A percentile compares a stretch with the other conserved stretches of the same genome.
These are phyloP conservation scores for Noturus placidus DNA, from an alignment of 2,113 vertebrate species.

Conservation along the genomic window DNA sequence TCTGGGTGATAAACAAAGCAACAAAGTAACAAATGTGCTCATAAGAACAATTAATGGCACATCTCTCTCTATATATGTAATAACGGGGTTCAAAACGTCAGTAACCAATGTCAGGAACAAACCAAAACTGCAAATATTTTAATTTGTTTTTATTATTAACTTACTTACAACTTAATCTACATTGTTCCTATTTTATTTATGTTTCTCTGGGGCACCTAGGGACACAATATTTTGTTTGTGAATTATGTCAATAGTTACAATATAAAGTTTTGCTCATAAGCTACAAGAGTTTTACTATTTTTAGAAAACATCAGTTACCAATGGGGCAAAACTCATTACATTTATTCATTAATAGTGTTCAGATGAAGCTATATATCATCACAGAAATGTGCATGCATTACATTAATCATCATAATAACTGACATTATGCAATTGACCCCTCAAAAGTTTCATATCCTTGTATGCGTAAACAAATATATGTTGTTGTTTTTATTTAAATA, in stretches of 20 bases:
- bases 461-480: too few species aligned
- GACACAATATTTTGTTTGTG: background rate
- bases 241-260: background rate
- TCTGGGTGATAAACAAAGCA: background rate
- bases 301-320: background rate
- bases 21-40: background rate
- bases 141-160: too few species aligned
- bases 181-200: background rate
- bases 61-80: too few species aligned
- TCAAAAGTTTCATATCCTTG: too few species aligned
- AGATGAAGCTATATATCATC: background rate
- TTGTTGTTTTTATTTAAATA: too few species aligned
- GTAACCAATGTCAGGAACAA: too few species aligned
- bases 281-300: background rate
- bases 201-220: background rate
- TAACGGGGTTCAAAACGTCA: too few species aligned
- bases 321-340: background rate
- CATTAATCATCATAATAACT: background rate
- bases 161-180: background rate
- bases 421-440: too few species aligned
- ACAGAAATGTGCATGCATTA: background rate
- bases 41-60: background rate
- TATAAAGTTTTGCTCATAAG: background rate
- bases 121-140: too few species aligned
- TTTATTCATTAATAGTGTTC: background rate